Conservation (phyloP, 2,113 vertebrate species). For the Psilopogon haemacephalus region DNA sequence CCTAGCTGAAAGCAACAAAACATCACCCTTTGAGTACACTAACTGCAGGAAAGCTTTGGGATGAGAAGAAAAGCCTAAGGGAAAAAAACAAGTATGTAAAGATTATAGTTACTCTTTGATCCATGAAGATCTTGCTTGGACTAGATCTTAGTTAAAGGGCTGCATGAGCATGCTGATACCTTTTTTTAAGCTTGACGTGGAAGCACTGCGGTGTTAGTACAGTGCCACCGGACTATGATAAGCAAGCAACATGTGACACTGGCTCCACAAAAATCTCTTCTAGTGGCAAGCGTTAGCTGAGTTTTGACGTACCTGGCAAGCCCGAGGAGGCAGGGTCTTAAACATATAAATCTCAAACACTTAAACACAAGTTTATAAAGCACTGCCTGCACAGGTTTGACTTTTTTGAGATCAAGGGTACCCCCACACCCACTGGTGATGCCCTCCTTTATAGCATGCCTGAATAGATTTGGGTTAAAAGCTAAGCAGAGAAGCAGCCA, state of each 20-base stretch:
- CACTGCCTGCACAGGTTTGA: background rate
- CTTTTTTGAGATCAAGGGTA: background rate
- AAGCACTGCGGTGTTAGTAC: background rate
- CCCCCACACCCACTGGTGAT: background rate
- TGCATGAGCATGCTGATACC: background rate
- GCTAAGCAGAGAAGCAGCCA: background rate
- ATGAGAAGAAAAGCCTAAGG: background rate
- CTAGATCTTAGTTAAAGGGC: background rate
- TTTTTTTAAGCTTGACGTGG: background rate
- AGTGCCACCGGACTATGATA: background rate
- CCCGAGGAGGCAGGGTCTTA: background rate
- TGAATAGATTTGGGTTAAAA: background rate
- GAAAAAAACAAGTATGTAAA: background rate
- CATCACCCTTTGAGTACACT: background rate
- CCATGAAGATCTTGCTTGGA: background rate
- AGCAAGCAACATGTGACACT: background rate
- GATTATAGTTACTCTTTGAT: background rate
- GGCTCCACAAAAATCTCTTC: background rate
- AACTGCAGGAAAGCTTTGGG: slow-evolving; percentile 3
- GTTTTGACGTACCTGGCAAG: background rate
- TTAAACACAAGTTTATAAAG: background rate
- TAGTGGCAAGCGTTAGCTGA: background rate
- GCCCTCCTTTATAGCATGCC: background rate
- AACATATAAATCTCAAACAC: background rate
- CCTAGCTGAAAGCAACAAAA: background rate